Percentiles rank a stretch among this genome's conserved stretches.
phyloP scores from a whole-genome alignment of 37 sponge, comb jelly and placozoan species.

The Eunapius fragilis region DNA sequence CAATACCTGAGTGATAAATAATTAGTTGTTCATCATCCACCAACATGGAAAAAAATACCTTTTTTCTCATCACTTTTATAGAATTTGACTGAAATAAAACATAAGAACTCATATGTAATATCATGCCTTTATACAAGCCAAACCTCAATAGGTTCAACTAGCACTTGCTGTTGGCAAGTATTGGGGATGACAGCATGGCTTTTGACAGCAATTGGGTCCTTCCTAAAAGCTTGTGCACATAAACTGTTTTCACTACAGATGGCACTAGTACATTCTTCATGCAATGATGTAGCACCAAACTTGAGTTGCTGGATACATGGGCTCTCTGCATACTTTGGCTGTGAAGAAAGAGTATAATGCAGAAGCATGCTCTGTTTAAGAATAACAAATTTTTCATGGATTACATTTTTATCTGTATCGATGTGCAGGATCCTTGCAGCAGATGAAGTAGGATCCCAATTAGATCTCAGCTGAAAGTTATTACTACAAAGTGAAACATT shows the following conservation, averaged over 20 bases:
- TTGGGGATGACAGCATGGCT: not conserved
- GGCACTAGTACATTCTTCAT: not conserved
- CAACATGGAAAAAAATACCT: not conserved
- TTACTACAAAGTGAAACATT: conserved; percentile 6
- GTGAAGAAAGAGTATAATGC: no score
- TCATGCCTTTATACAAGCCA: no score
- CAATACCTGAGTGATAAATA: conserved; percentile 14
- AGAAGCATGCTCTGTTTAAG: not conserved
- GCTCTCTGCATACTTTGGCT: no score
- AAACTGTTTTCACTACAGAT: not conserved
- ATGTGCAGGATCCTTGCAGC: not conserved
- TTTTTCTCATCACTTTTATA: conserved; percentile 1
- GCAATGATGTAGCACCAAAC: not conserved
- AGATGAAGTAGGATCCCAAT: not conserved
- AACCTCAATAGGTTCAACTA: no score
- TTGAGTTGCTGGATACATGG: not conserved
- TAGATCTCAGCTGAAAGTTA: not conserved
- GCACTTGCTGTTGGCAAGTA: not conserved
- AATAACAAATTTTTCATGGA: no score
- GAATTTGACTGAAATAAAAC: not conserved
- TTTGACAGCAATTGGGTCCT: not conserved
- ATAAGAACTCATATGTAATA: not conserved
- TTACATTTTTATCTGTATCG: not conserved
- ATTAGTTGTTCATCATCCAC: not conserved
- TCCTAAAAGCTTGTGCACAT: not conserved